Conservation (phyloP, 2,888 invertebrate genomes). For the Periphyllus acericola region DNA sequence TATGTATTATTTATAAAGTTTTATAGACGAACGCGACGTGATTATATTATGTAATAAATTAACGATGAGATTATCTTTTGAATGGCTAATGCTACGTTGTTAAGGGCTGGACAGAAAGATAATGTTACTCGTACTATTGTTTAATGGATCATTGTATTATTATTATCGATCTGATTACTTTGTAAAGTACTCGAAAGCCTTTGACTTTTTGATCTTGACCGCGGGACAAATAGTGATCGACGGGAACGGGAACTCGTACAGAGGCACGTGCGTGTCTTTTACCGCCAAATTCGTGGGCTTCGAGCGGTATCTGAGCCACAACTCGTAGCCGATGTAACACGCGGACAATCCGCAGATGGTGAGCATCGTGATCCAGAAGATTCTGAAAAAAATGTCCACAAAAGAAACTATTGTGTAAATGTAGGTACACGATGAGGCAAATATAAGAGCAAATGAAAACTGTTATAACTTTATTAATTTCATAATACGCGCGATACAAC, state of each 20-base stretch:
- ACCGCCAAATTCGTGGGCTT: slow-evolving; percentile 64
- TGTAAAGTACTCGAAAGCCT: slow-evolving; percentile 63
- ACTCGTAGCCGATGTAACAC: slow-evolving; percentile 62
- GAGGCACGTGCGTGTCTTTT: slow-evolving; percentile 64
- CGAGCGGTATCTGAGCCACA: slow-evolving; percentile 63
- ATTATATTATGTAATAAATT: too few species aligned
- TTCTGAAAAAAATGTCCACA: slow-evolving; percentile 57
- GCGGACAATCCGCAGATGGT: slow-evolving; percentile 63
- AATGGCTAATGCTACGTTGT: background rate
- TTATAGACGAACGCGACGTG: too few species aligned
- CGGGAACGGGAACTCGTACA: slow-evolving; percentile 65
- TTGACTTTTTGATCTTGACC: slow-evolving; percentile 63
- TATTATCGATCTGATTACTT: slow-evolving; percentile 48
- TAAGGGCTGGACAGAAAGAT: background rate
- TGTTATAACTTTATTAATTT: too few species aligned
- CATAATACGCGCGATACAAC: too few species aligned
- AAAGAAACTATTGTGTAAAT: background rate
- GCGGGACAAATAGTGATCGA: slow-evolving; percentile 65
- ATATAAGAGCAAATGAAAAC: too few species aligned
- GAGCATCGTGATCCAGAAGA: slow-evolving; percentile 64
- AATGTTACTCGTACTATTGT: too few species aligned
- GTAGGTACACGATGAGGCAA: background rate
- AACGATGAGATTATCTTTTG: too few species aligned
- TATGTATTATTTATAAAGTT: too few species aligned
- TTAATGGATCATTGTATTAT: too few species aligned